Evolutionary conservation across 2,888 invertebrate species (phyloP), one percentile per base, ranked within the genome.

Genomic region (Mycogona germanica): DNA sequence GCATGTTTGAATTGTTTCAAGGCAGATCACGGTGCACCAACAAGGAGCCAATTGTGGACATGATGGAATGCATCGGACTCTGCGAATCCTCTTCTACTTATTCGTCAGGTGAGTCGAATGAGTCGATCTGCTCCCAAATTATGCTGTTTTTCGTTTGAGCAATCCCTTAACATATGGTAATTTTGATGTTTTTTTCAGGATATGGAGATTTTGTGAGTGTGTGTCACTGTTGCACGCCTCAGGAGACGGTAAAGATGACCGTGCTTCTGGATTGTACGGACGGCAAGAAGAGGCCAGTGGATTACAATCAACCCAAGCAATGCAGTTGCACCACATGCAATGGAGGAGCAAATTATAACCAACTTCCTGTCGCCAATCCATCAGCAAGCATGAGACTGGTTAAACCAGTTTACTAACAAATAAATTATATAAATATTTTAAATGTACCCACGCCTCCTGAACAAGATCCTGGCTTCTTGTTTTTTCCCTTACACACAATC

Each of bases 41-140:
- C 50, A 52, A 51, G 12, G 40, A 60, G 12, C 58, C 58, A 14
- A 59, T 62, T n/a, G 14, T 21, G 1, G 58, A 58, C 14, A 54
- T 62, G 28, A 57, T 51, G 29, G 38, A 47, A 23, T 62, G 62
- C 47, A 38, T 56, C n/a, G 62, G 62, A 30, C 58, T 55, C 49
- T 62, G 62, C 47, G 60, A 61, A 26, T 62, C 62, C 19, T 51
- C 42, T 38, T 59, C 61, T 23, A 35, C 55, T 12, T 62, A 57
- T 50, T 49, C 51, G 28, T 6, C 58, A 37, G 54, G 58, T 58
- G 37, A 14, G 49, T 38, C 3, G 12, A 50, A 50, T 42, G n/a
- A n/a, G n/a, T n/a, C n/a, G n/a, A n/a, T n/a, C n/a, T n/a, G n/a
- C n/a, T n/a, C n/a, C n/a, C n/a, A n/a, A n/a, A n/a, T n/a, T n/a